phyloP scores from a whole-genome alignment of 2,888 invertebrate species.

The Hyppa rectilinea region DNA sequence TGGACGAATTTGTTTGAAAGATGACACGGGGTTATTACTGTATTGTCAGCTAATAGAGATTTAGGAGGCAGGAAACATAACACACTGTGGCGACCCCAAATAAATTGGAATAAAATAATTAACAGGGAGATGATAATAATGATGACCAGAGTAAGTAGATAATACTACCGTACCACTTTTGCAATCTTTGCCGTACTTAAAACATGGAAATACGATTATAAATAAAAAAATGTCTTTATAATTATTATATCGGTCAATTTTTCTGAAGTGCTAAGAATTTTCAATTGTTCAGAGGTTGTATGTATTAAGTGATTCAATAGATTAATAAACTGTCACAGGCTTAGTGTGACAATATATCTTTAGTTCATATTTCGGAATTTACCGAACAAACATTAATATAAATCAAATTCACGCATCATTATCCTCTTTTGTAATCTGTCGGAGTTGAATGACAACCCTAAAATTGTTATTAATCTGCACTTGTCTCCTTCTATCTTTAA shows the following conservation, averaged over 20 bases:
- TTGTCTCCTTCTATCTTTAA: background rate
- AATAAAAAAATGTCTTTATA: background rate
- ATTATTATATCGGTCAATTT: background rate
- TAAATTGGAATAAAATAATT: background rate
- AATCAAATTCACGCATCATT: slow-evolving; percentile 23
- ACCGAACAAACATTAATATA: slow-evolving; percentile 26
- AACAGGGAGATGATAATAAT: background rate
- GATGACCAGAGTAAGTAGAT: too few species aligned
- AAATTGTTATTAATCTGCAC: slow-evolving; percentile 9
- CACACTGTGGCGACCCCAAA: background rate
- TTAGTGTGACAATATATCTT: background rate
- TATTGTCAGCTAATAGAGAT: background rate
- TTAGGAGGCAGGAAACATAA: background rate
- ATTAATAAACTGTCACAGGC: background rate
- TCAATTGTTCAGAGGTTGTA: background rate
- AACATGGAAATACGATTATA: background rate
- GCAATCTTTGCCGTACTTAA: background rate
- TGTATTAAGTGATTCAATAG: background rate
- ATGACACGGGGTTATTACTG: background rate
- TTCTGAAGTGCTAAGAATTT: background rate
- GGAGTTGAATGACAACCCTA: slow-evolving; percentile 24
- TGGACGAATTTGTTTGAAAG: background rate
- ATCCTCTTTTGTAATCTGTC: slow-evolving; percentile 14
- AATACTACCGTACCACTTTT: background rate
- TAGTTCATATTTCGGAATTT: background rate